A percentile compares a stretch with the other conserved stretches of the same genome.
Conservation (phyloP, 2,888 invertebrate genomes). For the Yponomeuta cagnagella region DNA sequence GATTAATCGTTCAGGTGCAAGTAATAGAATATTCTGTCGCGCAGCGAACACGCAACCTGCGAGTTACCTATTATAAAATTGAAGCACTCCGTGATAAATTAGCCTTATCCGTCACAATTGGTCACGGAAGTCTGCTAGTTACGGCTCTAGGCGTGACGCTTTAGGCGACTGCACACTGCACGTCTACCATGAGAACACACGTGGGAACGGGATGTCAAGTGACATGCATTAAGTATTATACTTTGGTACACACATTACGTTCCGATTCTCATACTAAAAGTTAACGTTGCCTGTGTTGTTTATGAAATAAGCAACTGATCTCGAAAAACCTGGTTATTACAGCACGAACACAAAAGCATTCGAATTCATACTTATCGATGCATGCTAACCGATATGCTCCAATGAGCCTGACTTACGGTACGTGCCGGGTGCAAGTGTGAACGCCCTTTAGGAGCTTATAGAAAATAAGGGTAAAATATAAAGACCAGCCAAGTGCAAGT, state of each 20-base stretch:
- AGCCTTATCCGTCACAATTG: conserved; percentile 70
- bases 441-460: conserved; percentile 4
- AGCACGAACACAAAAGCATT: background rate
- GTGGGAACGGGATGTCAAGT: background rate
- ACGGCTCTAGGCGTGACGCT: conserved; percentile 20
- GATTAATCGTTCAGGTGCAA: conserved; percentile 59
- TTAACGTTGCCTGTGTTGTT: background rate
- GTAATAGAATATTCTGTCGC: conserved; percentile 72
- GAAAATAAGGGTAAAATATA: conserved; percentile 15
- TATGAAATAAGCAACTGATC: background rate
- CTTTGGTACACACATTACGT: background rate
- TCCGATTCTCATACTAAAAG: no score
- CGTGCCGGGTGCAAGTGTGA: conserved; percentile 11
- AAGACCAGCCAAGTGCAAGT: background rate
- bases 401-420: background rate
- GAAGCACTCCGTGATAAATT: conserved; percentile 68
- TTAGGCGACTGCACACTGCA: background rate
- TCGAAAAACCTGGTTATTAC: background rate
- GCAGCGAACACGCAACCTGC: conserved; percentile 54
- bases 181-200: background rate
- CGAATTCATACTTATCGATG: background rate
- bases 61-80: conserved; percentile 62
- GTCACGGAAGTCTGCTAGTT: conserved; percentile 54
- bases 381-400: conserved; percentile 3
- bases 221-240: background rate